Conservation (phyloP, 2,113 vertebrate species). For the Oostethus manadensis region DNA sequence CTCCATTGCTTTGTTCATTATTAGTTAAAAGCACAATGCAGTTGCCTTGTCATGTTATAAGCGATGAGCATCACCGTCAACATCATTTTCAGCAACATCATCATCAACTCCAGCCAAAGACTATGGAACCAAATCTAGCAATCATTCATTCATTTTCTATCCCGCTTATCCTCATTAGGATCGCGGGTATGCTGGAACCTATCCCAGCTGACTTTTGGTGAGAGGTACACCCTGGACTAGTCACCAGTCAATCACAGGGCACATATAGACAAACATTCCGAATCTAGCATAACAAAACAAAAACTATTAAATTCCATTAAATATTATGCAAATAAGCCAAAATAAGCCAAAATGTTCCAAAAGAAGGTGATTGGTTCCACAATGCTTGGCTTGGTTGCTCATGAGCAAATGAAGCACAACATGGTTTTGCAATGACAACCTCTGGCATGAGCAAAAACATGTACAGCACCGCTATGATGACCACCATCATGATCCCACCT, state of each 20-base stretch:
- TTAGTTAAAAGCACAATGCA: conserved; percentile 81
- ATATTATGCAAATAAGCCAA: conserved; percentile 15
- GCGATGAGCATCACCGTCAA: conserved; percentile 41
- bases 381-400: conserved; percentile 73
- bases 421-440: conserved; percentile 44
- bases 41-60: conserved; percentile 82
- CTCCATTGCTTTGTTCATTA: conserved; percentile 10
- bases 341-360: conserved; percentile 36
- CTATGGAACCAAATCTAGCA: conserved; percentile 81
- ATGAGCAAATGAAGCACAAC: conserved; percentile 52
- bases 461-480: conserved; percentile 71
- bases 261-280: no score
- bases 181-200: no score
- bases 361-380: conserved; percentile 52
- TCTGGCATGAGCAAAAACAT: conserved; percentile 45
- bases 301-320: conserved; percentile 10
- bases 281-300: conserved; percentile 65
- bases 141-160: no score
- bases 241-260: no score
- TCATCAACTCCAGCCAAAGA: conserved; percentile 86
- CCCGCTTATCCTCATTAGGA: no score
- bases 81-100: conserved; percentile 57
- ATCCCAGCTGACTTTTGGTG: no score
- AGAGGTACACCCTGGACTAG: no score
- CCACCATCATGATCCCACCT: conserved; percentile 83